phyloP scores from a whole-genome alignment of 2,888 invertebrate species.

The Nasonia oneida region DNA sequence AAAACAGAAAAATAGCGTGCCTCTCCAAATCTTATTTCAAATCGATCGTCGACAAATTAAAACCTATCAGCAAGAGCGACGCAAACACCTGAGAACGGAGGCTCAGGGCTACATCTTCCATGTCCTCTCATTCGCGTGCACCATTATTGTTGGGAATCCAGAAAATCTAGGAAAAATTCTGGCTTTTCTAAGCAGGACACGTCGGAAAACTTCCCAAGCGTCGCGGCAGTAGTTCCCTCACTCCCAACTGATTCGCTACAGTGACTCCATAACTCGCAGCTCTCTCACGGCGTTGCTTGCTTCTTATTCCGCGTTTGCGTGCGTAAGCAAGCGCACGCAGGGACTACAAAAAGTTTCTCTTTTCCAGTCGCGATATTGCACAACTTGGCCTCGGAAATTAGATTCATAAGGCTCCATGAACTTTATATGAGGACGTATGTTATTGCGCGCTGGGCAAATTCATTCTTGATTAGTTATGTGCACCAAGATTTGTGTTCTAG shows the following conservation, averaged over 20 bases:
- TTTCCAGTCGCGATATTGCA: neutral
- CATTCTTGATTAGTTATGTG: neutral
- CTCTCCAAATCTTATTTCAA: neutral
- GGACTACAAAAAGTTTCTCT: neutral
- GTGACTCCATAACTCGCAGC: neutral
- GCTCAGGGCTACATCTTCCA: neutral
- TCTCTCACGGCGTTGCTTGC: neutral
- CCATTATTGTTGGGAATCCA: neutral
- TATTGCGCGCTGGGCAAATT: neutral
- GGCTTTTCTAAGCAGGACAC: neutral
- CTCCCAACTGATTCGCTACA: neutral
- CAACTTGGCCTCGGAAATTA: neutral
- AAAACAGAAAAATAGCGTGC: too few species aligned
- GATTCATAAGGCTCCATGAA: neutral
- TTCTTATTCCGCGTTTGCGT: neutral
- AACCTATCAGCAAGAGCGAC: neutral
- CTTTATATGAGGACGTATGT: neutral
- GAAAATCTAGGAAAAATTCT: conserved; percentile 1
- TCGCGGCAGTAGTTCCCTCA: neutral
- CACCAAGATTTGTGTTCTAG: too few species aligned
- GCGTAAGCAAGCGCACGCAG: neutral
- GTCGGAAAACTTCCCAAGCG: neutral
- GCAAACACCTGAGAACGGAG: neutral
- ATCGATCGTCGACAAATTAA: neutral
- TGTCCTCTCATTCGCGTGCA: neutral